phyloP scores from a whole-genome alignment of 2,888 invertebrate genomes.

The Mimumesa dahlbomi region DNA sequence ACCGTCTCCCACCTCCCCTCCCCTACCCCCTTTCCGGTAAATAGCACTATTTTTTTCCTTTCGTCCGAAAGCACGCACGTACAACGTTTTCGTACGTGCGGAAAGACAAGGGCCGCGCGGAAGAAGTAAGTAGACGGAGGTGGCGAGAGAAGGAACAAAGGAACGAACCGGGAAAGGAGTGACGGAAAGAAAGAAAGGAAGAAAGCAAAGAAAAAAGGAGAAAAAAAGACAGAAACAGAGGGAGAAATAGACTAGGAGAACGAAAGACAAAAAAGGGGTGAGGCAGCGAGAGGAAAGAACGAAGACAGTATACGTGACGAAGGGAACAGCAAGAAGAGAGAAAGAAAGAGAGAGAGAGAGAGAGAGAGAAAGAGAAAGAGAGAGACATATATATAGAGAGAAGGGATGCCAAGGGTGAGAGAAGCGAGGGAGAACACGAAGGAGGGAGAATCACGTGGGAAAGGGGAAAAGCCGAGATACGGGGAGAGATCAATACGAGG shows the following conservation, averaged over 20 bases:
- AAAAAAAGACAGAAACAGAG: slow-evolving; percentile 6
- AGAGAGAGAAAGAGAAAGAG: slow-evolving; percentile 4
- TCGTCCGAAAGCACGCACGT: neutral
- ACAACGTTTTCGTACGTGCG: slow-evolving; percentile 18
- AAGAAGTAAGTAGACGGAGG: no score
- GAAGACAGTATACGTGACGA: slow-evolving; percentile 24
- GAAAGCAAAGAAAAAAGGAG: slow-evolving; percentile 9
- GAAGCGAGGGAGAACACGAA: neutral
- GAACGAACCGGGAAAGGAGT: slow-evolving; percentile 28
- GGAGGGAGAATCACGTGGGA: slow-evolving; percentile 64
- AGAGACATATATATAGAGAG: no score
- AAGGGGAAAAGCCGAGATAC: slow-evolving; percentile 74
- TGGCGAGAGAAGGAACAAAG: no score
- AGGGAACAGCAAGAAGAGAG: slow-evolving; percentile 4
- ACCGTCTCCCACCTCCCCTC: no score
- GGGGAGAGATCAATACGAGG: slow-evolving; percentile 80
- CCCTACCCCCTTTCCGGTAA: neutral
- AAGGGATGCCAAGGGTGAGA: no score
- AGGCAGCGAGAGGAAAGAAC: slow-evolving; percentile 12
- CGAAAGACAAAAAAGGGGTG: slow-evolving; percentile 22
- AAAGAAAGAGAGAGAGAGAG: slow-evolving; percentile 1
- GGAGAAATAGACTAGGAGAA: slow-evolving; percentile 9
- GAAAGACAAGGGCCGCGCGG: slow-evolving; percentile 21
- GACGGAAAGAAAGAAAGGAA: slow-evolving; percentile 21
- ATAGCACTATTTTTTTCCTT: neutral